A percentile compares a stretch with the other conserved stretches of the same genome.
Evolutionary conservation across 1,140 invertebrate species (phyloP).

Genomic region (Bombus picipes): DNA sequence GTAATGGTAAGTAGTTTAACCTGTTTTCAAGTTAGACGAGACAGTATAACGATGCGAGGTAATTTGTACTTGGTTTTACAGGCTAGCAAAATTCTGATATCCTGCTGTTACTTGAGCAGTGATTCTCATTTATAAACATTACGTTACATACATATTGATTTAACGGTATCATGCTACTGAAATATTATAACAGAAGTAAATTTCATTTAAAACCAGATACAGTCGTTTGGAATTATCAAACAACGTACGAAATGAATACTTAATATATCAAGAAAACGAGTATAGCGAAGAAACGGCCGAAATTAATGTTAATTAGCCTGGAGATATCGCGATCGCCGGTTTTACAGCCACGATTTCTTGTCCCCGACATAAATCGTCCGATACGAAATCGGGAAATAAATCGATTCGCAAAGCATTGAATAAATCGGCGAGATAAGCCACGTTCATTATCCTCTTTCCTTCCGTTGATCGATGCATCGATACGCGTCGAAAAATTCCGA

Average conservation of each 20-base stretch:
- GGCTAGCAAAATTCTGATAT: neutral
- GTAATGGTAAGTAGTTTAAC: neutral
- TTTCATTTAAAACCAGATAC: neutral
- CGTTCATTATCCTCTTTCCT: conserved; percentile 12
- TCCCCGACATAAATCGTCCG: neutral
- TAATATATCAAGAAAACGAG: too few relatives aligned
- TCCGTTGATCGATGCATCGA: conserved; percentile 19
- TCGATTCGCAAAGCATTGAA: neutral
- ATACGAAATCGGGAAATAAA: conserved; percentile 7
- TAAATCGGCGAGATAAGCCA: conserved; percentile 20
- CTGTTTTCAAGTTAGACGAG: neutral
- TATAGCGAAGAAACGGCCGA: neutral
- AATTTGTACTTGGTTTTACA: neutral
- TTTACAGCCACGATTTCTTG: neutral
- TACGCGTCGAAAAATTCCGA: conserved; percentile 2
- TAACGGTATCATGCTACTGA: neutral
- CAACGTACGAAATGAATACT: too few relatives aligned
- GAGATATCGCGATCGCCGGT: neutral
- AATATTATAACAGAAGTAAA: neutral
- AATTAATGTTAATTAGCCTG: neutral
- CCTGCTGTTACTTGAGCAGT: neutral
- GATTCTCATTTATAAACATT: neutral
- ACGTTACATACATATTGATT: neutral
- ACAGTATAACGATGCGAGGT: neutral
- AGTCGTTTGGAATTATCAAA: neutral